Conservation (phyloP, 2,797 vertebrate genomes). For the Crocidura indochinensis region DNA sequence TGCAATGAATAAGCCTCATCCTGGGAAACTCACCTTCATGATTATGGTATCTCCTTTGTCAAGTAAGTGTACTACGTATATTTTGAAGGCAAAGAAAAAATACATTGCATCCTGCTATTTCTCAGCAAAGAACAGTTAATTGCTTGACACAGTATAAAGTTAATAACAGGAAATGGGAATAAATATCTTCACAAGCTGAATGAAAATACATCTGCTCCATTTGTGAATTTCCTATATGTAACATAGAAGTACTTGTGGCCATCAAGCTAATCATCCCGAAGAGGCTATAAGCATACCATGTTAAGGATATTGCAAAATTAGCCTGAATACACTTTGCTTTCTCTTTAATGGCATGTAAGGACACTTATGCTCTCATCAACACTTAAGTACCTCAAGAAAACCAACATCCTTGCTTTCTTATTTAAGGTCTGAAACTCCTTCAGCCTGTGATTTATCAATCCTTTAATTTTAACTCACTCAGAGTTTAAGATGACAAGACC, state of each 20-base stretch:
- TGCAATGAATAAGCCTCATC: too few relatives aligned
- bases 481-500: slow-evolving; percentile 52
- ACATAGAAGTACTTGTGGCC: slow-evolving; percentile 2
- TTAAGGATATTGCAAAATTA: slow-evolving; percentile 69
- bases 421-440: slow-evolving; percentile 46
- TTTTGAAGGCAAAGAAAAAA: neutral
- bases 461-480: slow-evolving; percentile 68
- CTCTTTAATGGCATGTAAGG: slow-evolving; percentile 47
- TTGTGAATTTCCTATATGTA: slow-evolving; percentile 5
- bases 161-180: slow-evolving; percentile 49
- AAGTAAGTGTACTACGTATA: neutral
- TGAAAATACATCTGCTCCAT: slow-evolving; percentile 59
- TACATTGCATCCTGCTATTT: neutral
- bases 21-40: too few relatives aligned
- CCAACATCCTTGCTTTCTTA: slow-evolving; percentile 48
- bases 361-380: slow-evolving; percentile 36
- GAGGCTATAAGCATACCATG: slow-evolving; percentile 59
- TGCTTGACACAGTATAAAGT: slow-evolving; percentile 41
- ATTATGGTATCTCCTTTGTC: too few relatives aligned
- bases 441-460: neutral
- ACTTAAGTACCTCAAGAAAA: slow-evolving; percentile 49
- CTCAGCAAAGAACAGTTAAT: slow-evolving; percentile 10
- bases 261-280: slow-evolving; percentile 58
- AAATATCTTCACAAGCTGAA: slow-evolving; percentile 58
- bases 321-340: slow-evolving; percentile 61